A percentile compares a stretch with the other conserved stretches of the same genome.
phyloP scores from a whole-genome alignment of 2,888 invertebrate genomes.

The Dastarcus helophoroides region DNA sequence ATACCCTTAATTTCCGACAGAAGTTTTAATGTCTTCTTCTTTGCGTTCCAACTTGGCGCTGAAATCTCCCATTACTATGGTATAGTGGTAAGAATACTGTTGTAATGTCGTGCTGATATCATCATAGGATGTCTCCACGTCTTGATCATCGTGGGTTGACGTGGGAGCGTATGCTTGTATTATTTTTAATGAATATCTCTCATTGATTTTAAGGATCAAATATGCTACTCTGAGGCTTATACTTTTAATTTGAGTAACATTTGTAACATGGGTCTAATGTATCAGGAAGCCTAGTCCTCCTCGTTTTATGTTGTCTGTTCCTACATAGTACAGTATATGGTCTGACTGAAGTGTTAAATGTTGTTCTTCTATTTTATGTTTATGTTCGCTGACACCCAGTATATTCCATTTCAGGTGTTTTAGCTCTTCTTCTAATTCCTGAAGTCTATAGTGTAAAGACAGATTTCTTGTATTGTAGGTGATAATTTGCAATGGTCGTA shows the following conservation, averaged over 20 bases:
- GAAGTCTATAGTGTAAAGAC: constrained; percentile 2
- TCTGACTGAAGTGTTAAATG: constrained; percentile 2
- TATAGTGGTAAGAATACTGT: too few species aligned
- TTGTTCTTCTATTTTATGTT: constrained; percentile 3
- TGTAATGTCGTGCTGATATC: neutral
- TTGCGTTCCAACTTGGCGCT: too few species aligned
- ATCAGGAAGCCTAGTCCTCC: constrained; percentile 5
- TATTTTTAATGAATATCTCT: constrained; percentile 1
- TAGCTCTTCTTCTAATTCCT: constrained; percentile 5
- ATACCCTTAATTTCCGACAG: too few species aligned
- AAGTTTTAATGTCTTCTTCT: too few species aligned
- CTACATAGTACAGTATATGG: constrained; percentile 2
- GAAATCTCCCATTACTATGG: too few species aligned
- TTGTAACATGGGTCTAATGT: constrained; percentile 1
- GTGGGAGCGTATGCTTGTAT: constrained; percentile 3
- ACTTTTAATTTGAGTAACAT: constrained; percentile 2
- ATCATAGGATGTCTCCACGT: too few species aligned
- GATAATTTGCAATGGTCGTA: constrained; percentile 3
- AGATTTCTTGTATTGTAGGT: constrained; percentile 5
- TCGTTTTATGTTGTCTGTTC: constrained; percentile 2
- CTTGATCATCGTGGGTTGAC: constrained; percentile 3
- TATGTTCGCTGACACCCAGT: constrained; percentile 5
- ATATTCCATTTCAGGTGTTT: constrained; percentile 3
- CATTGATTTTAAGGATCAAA: neutral
- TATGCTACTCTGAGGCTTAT: too few species aligned